phyloP scores from a whole-genome alignment of 2,797 vertebrate species.

The Potorous gilbertii region DNA sequence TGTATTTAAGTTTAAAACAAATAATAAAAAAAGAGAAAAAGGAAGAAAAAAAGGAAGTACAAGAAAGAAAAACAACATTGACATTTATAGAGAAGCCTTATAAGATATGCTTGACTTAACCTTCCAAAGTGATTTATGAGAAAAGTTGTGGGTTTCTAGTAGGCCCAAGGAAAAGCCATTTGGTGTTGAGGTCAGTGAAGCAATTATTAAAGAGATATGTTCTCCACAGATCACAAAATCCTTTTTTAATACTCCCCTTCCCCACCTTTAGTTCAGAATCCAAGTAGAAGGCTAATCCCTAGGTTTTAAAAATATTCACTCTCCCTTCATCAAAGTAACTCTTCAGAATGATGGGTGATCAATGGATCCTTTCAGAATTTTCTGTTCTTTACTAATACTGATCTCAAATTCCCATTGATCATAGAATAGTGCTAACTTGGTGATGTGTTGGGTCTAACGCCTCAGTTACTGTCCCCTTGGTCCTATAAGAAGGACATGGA shows the following conservation, averaged over 20 bases:
- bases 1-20: too few species aligned
- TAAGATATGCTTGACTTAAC: not conserved
- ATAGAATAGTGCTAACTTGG: rapidly evolving
- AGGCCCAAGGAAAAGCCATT: not conserved
- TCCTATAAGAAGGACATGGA: not conserved
- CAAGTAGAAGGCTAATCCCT: not conserved
- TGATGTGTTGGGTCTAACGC: not conserved
- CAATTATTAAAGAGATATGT: rapidly evolving
- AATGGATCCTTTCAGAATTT: too few species aligned
- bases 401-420: too few species aligned
- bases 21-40: too few species aligned
- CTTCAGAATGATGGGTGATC: not conserved
- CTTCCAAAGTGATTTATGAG: rapidly evolving
- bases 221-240: not conserved
- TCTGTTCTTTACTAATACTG: too few species aligned
- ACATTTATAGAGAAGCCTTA: not conserved
- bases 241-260: not conserved
- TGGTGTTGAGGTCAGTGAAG: rapidly evolving
- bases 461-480: not conserved
- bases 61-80: not conserved
- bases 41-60: not conserved
- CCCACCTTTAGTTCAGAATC: not conserved
- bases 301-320: not conserved
- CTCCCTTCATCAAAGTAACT: not conserved
- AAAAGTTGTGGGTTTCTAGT: not conserved